Evolutionary conservation across 2,113 vertebrate genomes (phyloP).

Genomic region (Siniperca knerii): DNA sequence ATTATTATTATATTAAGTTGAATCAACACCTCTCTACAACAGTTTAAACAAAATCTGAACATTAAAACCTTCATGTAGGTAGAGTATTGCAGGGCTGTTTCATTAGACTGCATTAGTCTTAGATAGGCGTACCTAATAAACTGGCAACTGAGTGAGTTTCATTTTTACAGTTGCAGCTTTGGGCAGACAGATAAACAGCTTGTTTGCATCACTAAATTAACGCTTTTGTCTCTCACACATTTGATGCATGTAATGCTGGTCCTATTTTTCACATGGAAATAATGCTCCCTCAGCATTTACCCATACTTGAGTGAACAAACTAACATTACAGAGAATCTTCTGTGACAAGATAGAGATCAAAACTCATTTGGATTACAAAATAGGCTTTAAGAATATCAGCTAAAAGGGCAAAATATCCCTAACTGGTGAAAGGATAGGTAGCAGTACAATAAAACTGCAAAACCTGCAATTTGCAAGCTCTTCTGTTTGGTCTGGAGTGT

Average conservation of each 20-base stretch:
- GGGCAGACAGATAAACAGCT: neutral
- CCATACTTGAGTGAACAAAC: neutral
- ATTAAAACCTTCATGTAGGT: neutral
- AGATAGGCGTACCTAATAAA: neutral
- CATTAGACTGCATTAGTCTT: no score
- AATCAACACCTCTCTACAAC: no score
- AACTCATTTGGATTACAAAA: neutral
- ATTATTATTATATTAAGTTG: no score
- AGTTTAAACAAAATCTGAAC: neutral
- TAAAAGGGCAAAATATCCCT: neutral
- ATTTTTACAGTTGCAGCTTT: neutral
- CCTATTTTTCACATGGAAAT: neutral
- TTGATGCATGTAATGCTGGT: neutral
- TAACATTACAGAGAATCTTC: neutral
- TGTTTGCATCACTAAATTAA: neutral
- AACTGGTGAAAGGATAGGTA: neutral
- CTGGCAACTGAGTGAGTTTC: neutral
- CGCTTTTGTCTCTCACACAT: neutral
- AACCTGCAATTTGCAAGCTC: neutral
- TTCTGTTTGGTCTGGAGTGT: neutral
- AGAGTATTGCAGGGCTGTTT: neutral
- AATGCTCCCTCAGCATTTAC: no score
- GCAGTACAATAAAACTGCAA: neutral
- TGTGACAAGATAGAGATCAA: neutral
- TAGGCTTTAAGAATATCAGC: neutral